Base-by-base conservation (phyloP, 1,140 invertebrate species). In the Hormaphis cornu region DNA sequence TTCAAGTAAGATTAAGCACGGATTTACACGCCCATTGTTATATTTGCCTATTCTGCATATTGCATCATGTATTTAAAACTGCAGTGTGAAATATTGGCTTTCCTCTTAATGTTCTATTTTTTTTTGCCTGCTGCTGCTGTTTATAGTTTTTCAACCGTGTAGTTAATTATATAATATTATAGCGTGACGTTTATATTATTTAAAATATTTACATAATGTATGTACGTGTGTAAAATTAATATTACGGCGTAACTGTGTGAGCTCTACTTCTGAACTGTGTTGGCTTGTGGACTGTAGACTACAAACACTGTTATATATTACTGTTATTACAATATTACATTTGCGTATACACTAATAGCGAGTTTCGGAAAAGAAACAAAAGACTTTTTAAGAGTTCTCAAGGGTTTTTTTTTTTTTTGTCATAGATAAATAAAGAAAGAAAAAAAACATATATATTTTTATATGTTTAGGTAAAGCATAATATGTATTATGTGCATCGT, bases 331-430 rank as follows among this genome's bases (percentile, higher is more conserved):
- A n/a, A n/a, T n/a, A n/a, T n/a, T n/a, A n/a, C n/a, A n/a, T n/a
- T n/a, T n/a, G n/a, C n/a, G n/a, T n/a, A n/a, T 40, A 1, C 24
- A 58, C 22, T 24, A 50, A 50, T 40, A 40, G 7, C 20, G 35
- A 40, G 30, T 18, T n/a, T n/a, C 37, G 53, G 20, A 56, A 20
- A 30, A 26, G n/a, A 54, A 56, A 37, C 18, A 6, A 22, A 37
- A 53, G 33, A 37, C 30, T 16, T 35, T 12, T 33, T 35, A 40
- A 58, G n/a, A n/a, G 35, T 58, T 58, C 54, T 58, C 54, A 58
- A 58, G 54, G 54, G 54, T 58, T 58, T n/a, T 56, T 37, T 56
- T 56, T 24, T 42, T n/a, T n/a, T n/a, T n/a, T n/a, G n/a, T n/a
- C n/a, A n/a, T n/a, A n/a, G n/a, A n/a, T n/a, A n/a, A n/a, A n/a